Percentiles rank a stretch among this genome's conserved stretches.
Conservation (phyloP, 2,113 vertebrate species). For the Phaethon lepturus region DNA sequence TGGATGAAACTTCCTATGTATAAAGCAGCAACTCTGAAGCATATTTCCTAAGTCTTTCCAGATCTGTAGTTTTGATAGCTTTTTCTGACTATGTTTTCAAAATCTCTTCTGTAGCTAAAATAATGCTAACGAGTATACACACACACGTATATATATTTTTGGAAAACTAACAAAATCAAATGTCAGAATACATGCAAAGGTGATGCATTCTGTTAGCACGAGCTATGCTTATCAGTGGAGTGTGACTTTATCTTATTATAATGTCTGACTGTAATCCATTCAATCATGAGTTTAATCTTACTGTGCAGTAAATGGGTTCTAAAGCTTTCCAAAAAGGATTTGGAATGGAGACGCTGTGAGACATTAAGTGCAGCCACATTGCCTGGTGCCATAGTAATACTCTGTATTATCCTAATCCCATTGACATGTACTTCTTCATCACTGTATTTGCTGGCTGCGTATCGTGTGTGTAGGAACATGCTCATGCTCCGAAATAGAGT, state of each 20-base stretch:
- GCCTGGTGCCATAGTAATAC: slow-evolving; percentile 21
- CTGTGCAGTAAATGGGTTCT: not conserved
- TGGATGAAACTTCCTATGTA: not conserved
- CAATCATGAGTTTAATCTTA: not conserved
- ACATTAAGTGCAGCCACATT: not conserved
- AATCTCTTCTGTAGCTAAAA: not conserved
- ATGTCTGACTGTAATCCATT: not conserved
- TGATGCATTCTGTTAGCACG: not conserved
- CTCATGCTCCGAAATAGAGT: not conserved
- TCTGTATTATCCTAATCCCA: not conserved
- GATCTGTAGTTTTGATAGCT: not conserved
- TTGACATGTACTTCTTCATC: not conserved
- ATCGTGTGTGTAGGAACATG: not conserved
- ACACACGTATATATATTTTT: not conserved
- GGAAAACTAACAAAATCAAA: not conserved
- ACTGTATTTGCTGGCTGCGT: not conserved
- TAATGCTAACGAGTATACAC: not conserved
- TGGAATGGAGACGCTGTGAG: not conserved
- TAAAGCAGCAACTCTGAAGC: not conserved
- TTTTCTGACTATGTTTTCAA: not conserved
- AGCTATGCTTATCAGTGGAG: not conserved
- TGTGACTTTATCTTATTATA: not conserved
- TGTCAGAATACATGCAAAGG: not conserved
- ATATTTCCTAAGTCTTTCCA: not conserved
- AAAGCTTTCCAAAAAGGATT: not conserved